Percentiles rank a stretch among this genome's conserved stretches.
These are phyloP conservation scores for Latrodectus geometricus DNA, from an alignment of 1,140 invertebrate genomes.

Conservation along the genomic window DNA sequence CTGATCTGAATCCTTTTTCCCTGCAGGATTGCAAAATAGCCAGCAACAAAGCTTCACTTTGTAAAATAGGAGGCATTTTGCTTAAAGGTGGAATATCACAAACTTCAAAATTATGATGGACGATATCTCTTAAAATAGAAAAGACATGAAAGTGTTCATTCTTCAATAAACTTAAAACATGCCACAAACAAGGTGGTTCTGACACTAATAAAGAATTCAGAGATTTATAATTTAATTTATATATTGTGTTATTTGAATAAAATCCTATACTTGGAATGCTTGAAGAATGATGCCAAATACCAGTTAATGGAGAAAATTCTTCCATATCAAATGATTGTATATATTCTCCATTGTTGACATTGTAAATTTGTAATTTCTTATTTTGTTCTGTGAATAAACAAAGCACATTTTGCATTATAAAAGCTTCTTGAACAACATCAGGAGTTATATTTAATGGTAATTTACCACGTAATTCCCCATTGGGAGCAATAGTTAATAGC, in stretches of 20 bases:
- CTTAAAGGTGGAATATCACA: conserved; percentile 37
- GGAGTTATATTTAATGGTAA: conserved; percentile 1
- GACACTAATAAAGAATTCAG: conserved; percentile 27
- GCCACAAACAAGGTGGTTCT: conserved; percentile 13
- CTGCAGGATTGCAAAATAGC: conserved; percentile 46
- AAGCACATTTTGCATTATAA: conserved; percentile 42
- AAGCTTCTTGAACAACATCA: conserved; percentile 6
- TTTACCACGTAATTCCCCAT: conserved; percentile 49
- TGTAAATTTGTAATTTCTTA: conserved; percentile 19
- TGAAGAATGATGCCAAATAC: conserved; percentile 45
- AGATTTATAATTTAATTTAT: conserved; percentile 22
- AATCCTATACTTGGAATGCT: conserved; percentile 46
- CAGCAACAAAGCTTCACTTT: conserved; percentile 51
- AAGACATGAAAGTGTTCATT: conserved; percentile 45
- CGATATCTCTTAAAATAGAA: conserved; percentile 31
- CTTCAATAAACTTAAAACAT: conserved; percentile 8
- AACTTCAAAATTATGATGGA: conserved; percentile 23
- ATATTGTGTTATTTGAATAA: conserved; percentile 25
- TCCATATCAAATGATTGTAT: conserved; percentile 24
- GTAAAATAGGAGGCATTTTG: conserved; percentile 1
- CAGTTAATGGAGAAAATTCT: conserved; percentile 10
- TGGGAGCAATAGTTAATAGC: conserved; percentile 19
- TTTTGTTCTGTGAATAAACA: conserved; percentile 24
- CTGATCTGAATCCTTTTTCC: conserved; percentile 41
- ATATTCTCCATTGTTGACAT: conserved; percentile 3